Base-by-base conservation (phyloP, 2,888 invertebrate genomes). In the Eupithecia subfuscata region DNA sequence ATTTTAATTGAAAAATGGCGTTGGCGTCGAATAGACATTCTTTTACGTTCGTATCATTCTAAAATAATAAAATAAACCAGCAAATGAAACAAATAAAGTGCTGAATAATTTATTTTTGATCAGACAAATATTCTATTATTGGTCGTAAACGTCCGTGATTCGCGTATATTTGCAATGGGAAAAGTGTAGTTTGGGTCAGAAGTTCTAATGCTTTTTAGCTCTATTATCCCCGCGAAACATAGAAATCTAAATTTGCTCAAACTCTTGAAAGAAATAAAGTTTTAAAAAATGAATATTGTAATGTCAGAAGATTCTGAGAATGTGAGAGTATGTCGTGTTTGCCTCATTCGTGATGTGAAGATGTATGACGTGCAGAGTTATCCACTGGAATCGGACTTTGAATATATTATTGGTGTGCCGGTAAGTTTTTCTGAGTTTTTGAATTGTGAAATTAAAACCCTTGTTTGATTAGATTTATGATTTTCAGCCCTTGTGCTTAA, bases 121-220 rank as follows among this genome's bases (percentile, higher is more conserved):
- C 16, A n/a, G 7, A 43, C 9, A 64, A n/a, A 68, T 22, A 45
- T 68, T 70, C 11, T 34, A 22, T 9, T 6, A 40, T 5, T 25
- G 37, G 12, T 60, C n/a, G 5, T 0, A 65, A 64, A 45, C 16
- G 45, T 30, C 14, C 52, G 12, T 34, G 0, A 37, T 6, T 18
- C 22, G 16, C 30, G 34, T 73, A 34, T 52, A 63, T 45, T 43
- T 14, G 52, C 37, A 64, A 64, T 18, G 18, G 14, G 12, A 52
- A 9, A 25, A 65, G 30, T 77, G 34, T 16, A 64, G 22, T 45
- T 70, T 25, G n/a, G 5, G 80, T 76, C 79, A 89, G 91, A 84
- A 90, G 87, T 88, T 93, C 92, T 93, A 92, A 86, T 87, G 89
- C 89, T 92, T 92, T 91, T 85, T 92, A 92, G 85, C 86, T 92